These are phyloP conservation scores for Rapana venosa DNA, from an alignment of 2,888 invertebrate species.

Conservation along the genomic window DNA sequence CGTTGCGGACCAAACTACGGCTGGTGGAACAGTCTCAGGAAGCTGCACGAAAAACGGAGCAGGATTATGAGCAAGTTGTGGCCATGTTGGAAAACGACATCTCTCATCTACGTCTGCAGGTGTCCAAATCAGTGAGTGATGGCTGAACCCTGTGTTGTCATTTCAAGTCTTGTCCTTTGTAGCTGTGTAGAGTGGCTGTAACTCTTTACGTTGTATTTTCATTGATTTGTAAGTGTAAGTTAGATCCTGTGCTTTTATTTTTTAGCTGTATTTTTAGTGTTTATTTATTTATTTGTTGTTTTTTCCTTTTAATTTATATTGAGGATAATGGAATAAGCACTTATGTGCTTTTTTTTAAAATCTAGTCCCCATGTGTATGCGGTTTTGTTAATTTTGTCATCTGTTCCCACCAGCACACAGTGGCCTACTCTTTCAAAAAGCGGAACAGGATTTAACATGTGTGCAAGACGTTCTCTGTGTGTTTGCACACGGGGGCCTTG, in stretches of 20 bases:
- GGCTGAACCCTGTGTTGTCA: not conserved
- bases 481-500: no score
- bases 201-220: not conserved
- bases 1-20: conserved; percentile 71
- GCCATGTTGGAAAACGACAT: conserved; percentile 74
- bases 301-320: no score
- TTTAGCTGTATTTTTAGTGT: not conserved
- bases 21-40: conserved; percentile 75
- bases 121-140: conserved; percentile 57
- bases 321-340: no score
- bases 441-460: no score
- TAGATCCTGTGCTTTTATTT: not conserved
- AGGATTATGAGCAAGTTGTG: conserved; percentile 76
- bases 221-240: not conserved
- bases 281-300: no score
- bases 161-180: not conserved
- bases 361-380: no score
- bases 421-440: no score
- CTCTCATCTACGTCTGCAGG: conserved; percentile 64
- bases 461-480: no score
- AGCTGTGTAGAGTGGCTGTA: not conserved
- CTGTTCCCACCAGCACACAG: no score
- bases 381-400: no score
- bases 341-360: no score
- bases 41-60: conserved; percentile 73